Percentiles rank a stretch among this genome's conserved stretches.
Conservation (phyloP, 35 echinoderm and acorn worm genomes). For the Ophiothrix spiculata region DNA sequence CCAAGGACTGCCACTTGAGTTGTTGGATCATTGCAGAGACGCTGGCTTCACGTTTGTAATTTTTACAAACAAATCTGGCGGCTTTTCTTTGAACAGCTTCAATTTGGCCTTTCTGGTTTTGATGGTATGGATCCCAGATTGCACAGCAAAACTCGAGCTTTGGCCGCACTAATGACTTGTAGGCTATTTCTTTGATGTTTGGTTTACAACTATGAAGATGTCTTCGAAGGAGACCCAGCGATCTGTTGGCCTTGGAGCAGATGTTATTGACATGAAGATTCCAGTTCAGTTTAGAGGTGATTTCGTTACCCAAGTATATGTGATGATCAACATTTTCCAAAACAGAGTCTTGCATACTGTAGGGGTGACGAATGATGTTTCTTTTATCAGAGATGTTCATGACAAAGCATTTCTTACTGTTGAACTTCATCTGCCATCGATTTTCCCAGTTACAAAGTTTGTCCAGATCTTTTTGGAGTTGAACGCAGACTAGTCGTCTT, state of each 20-base stretch:
- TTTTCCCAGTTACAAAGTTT: constrained; percentile 20
- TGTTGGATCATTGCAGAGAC: constrained; percentile 29
- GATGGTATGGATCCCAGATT: constrained; percentile 1
- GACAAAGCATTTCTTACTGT: constrained; percentile 27
- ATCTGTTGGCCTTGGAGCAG: background rate
- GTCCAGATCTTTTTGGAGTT: constrained; percentile 41
- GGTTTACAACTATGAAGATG: too few relatives aligned
- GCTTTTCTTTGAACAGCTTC: constrained; percentile 29
- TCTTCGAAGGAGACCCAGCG: too few relatives aligned
- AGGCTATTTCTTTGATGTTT: background rate
- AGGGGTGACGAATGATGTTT: constrained; percentile 7
- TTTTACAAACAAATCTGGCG: background rate
- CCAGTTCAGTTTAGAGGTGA: background rate
- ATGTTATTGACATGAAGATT: background rate
- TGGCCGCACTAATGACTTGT: background rate
- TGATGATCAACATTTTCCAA: background rate
- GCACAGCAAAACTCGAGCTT: background rate
- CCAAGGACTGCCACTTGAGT: constrained; percentile 35
- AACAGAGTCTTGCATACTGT: background rate
- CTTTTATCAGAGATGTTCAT: constrained; percentile 34
- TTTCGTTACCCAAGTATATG: constrained; percentile 3
- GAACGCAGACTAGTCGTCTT: too few relatives aligned
- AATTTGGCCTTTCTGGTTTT: background rate
- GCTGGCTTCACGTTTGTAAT: constrained; percentile 8
- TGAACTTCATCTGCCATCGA: constrained; percentile 56